Evolutionary conservation across 2,113 vertebrate species (phyloP).

Genomic region (Bufo bufo): DNA sequence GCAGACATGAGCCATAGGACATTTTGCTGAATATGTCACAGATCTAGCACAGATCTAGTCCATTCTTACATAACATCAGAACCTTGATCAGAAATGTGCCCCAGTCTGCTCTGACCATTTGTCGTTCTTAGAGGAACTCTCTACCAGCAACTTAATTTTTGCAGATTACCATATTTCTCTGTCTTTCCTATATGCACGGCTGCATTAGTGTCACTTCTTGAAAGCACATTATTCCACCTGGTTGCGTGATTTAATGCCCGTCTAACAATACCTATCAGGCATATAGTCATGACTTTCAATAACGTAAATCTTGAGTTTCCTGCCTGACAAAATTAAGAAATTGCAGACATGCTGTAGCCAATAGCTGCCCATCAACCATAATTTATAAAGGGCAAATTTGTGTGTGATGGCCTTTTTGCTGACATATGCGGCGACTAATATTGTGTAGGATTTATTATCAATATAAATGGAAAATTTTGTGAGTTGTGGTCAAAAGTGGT

Average conservation of each 20-base stretch:
- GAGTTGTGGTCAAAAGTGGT: not conserved
- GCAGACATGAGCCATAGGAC: too few relatives aligned
- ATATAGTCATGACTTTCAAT: constrained; percentile 9
- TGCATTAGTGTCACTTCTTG: constrained; percentile 19
- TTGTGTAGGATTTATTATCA: not conserved
- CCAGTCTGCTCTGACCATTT: not conserved
- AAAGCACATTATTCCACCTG: constrained; percentile 11
- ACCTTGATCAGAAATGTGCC: not conserved
- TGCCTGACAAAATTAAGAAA: not conserved
- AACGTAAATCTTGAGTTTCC: not conserved
- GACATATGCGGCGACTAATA: not conserved
- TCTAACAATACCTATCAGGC: constrained; percentile 1
- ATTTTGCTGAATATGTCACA: too few relatives aligned
- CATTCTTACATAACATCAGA: not conserved
- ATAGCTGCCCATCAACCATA: not conserved
- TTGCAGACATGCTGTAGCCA: not conserved
- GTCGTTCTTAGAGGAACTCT: not conserved
- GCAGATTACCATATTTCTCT: constrained; percentile 13
- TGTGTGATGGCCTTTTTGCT: not conserved
- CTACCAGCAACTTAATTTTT: not conserved
- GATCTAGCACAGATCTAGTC: not conserved
- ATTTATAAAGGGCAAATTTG: not conserved
- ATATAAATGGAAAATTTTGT: not conserved
- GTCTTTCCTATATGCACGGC: not conserved
- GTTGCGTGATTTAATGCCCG: constrained; percentile 9